A percentile compares a stretch with the other conserved stretches of the same genome.
These are phyloP conservation scores for Phymastichus coffea DNA, from an alignment of 1,140 invertebrate species.

Conservation along the genomic window DNA sequence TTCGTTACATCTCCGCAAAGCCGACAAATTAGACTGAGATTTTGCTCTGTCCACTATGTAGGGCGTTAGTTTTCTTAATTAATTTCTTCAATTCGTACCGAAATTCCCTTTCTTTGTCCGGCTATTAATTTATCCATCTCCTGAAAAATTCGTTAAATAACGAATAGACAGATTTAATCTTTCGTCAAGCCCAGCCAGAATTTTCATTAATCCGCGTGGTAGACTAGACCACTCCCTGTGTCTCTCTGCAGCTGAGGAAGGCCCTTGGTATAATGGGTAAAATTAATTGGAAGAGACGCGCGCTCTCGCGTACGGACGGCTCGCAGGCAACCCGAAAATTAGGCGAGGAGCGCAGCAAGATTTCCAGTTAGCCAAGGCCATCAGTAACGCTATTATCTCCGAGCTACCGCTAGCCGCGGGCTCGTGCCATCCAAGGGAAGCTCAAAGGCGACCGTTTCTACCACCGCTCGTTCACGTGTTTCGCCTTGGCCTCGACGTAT, in stretches of 20 bases:
- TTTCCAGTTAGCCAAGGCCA: conserved; percentile 50
- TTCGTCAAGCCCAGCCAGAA: no score
- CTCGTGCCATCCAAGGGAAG: conserved; percentile 42
- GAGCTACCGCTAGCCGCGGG: conserved; percentile 41
- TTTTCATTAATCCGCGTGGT: conserved; percentile 12
- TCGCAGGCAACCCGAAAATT: conserved; percentile 54
- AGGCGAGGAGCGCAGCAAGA: conserved; percentile 43
- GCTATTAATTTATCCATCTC: no score
- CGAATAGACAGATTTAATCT: no score
- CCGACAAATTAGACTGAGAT: conserved; percentile 53
- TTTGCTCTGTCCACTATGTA: no score
- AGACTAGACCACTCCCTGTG: neutral
- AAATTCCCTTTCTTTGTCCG: no score
- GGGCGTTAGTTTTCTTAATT: no score
- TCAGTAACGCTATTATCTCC: conserved; percentile 56
- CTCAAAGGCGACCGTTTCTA: conserved; percentile 12
- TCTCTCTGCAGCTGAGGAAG: no score
- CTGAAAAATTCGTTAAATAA: no score
- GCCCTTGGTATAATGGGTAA: conserved; percentile 10
- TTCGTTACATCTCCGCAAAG: conserved; percentile 11
- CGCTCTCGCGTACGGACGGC: neutral
- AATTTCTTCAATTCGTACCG: no score
- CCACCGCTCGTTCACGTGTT: neutral
- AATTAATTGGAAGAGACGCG: conserved; percentile 26
- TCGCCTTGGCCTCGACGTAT: no score